Percentiles rank a stretch among this genome's conserved stretches.
Evolutionary conservation across 2,797 vertebrate genomes (phyloP).

Genomic region (Rhyacichthys aspro): DNA sequence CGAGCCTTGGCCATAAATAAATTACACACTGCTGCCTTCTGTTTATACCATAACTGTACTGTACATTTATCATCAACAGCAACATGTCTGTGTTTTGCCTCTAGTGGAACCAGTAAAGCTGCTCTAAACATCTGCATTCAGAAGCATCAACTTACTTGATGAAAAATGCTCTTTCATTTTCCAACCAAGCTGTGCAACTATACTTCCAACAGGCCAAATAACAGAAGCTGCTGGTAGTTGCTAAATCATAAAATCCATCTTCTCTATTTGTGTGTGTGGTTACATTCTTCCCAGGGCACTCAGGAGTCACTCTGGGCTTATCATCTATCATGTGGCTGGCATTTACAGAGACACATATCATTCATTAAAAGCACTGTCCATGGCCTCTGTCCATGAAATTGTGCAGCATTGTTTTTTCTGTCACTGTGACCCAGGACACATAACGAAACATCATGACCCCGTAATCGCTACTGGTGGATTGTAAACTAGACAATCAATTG

Average conservation of each 20-base stretch:
- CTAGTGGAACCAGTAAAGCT: background rate
- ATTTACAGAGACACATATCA: background rate
- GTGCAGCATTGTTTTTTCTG: background rate
- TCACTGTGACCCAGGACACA: no score
- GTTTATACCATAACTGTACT: background rate
- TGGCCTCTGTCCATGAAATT: background rate
- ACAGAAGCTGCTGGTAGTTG: background rate
- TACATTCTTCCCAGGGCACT: background rate
- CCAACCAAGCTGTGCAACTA: background rate
- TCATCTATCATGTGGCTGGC: background rate
- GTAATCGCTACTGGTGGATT: background rate
- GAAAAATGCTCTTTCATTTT: conserved; percentile 11
- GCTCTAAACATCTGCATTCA: background rate
- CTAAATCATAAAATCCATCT: background rate
- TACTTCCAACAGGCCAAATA: conserved; percentile 1
- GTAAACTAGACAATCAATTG: background rate
- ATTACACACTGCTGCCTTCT: conserved; percentile 6
- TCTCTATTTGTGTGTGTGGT: background rate
- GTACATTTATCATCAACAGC: conserved; percentile 21
- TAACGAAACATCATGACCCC: background rate
- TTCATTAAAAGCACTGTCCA: background rate
- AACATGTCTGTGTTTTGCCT: background rate
- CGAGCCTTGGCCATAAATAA: conserved; percentile 5
- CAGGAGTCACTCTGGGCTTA: background rate
- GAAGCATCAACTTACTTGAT: background rate